Conservation (phyloP, 2,888 invertebrate genomes). For the Tiliacea aurago region DNA sequence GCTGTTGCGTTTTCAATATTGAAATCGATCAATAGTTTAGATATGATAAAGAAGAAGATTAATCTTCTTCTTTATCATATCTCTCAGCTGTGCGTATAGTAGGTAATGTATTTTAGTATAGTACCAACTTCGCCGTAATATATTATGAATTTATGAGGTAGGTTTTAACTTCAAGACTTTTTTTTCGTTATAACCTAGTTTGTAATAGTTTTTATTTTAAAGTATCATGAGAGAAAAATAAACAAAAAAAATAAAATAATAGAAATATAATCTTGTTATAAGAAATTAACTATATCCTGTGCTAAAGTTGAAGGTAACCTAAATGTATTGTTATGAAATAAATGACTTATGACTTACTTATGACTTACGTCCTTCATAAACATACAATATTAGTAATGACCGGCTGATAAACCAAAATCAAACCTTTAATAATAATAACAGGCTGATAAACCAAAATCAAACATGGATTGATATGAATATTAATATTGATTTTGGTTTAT, state of each 20-base stretch:
- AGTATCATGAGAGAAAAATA: background rate
- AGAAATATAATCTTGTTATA: background rate
- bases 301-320: background rate
- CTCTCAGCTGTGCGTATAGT: conserved; percentile 14
- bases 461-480: too few relatives aligned
- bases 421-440: too few relatives aligned
- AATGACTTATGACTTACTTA: too few relatives aligned
- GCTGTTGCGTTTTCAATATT: conserved; percentile 9
- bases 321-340: too few relatives aligned
- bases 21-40: conserved; percentile 14
- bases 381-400: too few relatives aligned
- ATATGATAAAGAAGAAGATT: conserved; percentile 17
- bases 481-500: background rate
- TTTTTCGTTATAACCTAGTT: too few relatives aligned
- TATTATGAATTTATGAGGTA: too few relatives aligned
- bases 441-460: too few relatives aligned
- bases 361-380: background rate
- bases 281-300: background rate
- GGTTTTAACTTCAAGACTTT: background rate
- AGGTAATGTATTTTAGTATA: background rate
- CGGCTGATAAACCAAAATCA: too few relatives aligned
- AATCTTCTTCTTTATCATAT: too few relatives aligned
- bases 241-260: background rate
- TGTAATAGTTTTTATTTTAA: background rate
- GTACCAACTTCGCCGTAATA: background rate